Base-by-base conservation (phyloP, 1,140 invertebrate species). In the Hycleus phaleratus region DNA sequence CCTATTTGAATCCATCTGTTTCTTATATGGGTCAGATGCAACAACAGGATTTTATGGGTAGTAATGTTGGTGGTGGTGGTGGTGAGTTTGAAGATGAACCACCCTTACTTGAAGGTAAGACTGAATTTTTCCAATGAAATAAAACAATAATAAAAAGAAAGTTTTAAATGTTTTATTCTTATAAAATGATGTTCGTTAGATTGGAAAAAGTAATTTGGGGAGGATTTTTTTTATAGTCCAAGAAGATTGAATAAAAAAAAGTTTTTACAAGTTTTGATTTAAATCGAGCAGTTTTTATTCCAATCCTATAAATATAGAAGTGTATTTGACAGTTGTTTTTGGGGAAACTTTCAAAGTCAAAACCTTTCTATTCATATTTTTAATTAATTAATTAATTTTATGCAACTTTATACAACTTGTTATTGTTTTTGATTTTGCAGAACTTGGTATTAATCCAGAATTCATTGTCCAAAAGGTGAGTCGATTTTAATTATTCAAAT, bases 381-480 rank as follows among this genome's bases (percentile, higher is more conserved):
- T 4, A 32, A 32, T 32, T 32, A 7, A 5, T 32, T 32, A 32
- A 2, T 32, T 5, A 5, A 32, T 32, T 4, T 4, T 32, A 32
- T 32, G 7, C 4, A 5, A 7, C 7, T 32, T 32, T 4, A 32
- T 5, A 32, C 7, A 32, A 18, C 18, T 18, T 18, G 18, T 18
- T 18, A 7, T 32, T 32, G 32, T 32, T 32, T 26, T 56, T 47
- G 45, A 39, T 54, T 12, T 60, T 61, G 45, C 51, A 62, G 60
- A 62, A 38, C 39, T 62, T 38, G 60, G 60, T 44, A 56, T 62
- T 43, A 59, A 62, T 56, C 57, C 57, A 32, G 52, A 62, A 32
- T 59, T 56, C 38, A 62, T 62, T 48, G 38, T 59, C 9, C 60
- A 62, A 56, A 62, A 62, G 60, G 60, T 62, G 45, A 50, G 60